Percentiles rank a stretch among this genome's conserved stretches.
phyloP scores from a whole-genome alignment of 1,140 invertebrate species.

The Pogonomyrmex californicus region DNA sequence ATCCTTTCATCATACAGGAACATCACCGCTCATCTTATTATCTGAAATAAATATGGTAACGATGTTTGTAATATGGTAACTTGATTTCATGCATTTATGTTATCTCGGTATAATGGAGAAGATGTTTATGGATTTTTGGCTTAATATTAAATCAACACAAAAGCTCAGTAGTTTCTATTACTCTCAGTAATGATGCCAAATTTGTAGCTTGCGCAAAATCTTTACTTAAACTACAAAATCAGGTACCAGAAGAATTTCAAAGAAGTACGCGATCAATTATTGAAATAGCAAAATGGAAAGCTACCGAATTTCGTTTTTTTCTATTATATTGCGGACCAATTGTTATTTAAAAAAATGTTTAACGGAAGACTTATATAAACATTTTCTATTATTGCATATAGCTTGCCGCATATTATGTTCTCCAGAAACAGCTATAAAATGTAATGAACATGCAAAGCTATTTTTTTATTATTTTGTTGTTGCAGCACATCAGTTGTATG shows the following conservation, averaged over 20 bases:
- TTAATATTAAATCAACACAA: not conserved
- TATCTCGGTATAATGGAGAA: not conserved
- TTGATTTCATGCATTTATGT: slow-evolving; percentile 9
- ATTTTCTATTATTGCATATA: not conserved
- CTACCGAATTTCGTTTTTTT: not conserved
- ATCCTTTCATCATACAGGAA: not conserved
- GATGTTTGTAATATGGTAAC: not conserved
- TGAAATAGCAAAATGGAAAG: not conserved
- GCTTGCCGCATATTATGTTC: not conserved
- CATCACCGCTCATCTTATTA: too few relatives aligned
- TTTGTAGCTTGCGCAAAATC: not conserved
- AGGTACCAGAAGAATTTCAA: not conserved
- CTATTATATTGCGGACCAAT: not conserved
- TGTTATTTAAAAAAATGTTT: not conserved
- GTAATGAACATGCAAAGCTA: not conserved
- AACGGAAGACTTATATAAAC: not conserved
- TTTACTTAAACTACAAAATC: slow-evolving; percentile 5
- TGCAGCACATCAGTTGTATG: not conserved
- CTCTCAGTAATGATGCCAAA: not conserved
- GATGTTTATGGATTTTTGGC: slow-evolving; percentile 6
- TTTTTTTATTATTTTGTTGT: not conserved
- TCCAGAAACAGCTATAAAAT: slow-evolving; percentile 4
- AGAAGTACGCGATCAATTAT: not conserved
- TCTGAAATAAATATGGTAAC: not conserved
- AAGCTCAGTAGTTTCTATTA: not conserved